A percentile compares a stretch with the other conserved stretches of the same genome.
Conservation (phyloP, 37 sponge, comb jelly and placozoan species). For the Dysidea cf. avara region DNA sequence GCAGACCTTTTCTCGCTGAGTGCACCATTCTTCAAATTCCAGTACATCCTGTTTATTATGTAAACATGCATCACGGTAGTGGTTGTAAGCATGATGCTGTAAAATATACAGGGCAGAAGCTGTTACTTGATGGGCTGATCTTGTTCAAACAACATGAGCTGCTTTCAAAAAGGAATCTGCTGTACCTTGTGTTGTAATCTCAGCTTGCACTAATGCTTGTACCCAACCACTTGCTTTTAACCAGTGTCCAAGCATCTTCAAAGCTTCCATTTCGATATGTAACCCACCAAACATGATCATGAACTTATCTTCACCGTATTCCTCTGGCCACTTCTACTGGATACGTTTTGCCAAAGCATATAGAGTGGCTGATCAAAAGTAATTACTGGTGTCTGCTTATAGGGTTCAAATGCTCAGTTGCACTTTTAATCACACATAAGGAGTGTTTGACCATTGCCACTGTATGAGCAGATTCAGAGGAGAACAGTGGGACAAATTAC, state of each 20-base stretch:
- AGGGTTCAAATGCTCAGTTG: conserved; percentile 34
- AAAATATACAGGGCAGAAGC: conserved; percentile 20
- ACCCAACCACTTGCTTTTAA: conserved; percentile 29
- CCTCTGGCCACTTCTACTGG: conserved; percentile 26
- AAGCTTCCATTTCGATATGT: conserved; percentile 33
- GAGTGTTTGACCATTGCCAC: too few species aligned
- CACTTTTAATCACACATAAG: too few species aligned
- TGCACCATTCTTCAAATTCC: conserved; percentile 19
- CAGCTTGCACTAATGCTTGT: conserved; percentile 38
- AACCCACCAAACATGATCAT: conserved; percentile 43
- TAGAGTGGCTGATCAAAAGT: conserved; percentile 48
- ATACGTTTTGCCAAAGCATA: conserved; percentile 34
- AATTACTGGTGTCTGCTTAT: conserved; percentile 38
- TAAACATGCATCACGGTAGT: conserved; percentile 18
- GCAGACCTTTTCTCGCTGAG: conserved; percentile 2
- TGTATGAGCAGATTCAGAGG: too few species aligned
- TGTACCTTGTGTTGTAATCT: too few species aligned
- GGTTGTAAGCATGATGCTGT: conserved; percentile 21
- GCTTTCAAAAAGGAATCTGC: too few species aligned
- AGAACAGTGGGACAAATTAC: conserved; percentile 2
- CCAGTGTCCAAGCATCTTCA: conserved; percentile 23
- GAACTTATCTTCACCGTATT: conserved; percentile 40
- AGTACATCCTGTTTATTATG: not conserved
- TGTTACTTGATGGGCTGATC: conserved; percentile 35
- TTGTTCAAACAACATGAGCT: conserved; percentile 18